Evolutionary conservation across 2,113 vertebrate species (phyloP), one percentile per base, ranked within the genome.

Genomic region (Brachyistius frenatus): DNA sequence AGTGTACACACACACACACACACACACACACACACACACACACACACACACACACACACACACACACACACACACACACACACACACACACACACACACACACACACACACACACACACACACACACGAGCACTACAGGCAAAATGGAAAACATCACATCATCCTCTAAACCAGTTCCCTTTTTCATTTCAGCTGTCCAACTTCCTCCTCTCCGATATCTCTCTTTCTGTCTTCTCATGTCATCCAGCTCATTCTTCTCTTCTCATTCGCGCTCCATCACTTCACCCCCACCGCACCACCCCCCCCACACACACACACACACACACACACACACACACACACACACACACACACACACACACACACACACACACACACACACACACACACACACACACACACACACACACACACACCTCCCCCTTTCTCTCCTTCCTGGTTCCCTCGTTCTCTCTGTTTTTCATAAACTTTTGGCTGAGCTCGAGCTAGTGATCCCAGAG

Each of bases 401-500:
- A 23, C 23, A 23, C 23, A 23, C 23, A 23, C 23, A 23, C 23
- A 23, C 23, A 23, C 23, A 23, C 3, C 16, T 9, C 9, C n/a
- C 1, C 71, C 66, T 55, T 66, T 72, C 73, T 69, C 81, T 60
- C 66, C 31, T 58, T 75, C 81, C 77, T 55, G 46, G 55, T 68
- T 66, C 73, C 69, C 54, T 71, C 69, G 37, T 57, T 74, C 72
- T 60, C 76, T 86, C 80, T 94, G 94, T 91, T 93, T 94, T 92
- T 93, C 91, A 93, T 94, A 92, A 93, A 91, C 85, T 89, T 82
- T 84, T 90, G 90, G 91, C 93, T 76, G 78, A 80, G 83, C 41
- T 33, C 56, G 74, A 80, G 76, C 85, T 83, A 85, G 79, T 47
- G 61, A 74, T 93, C 92, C 92, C 91, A 83, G 79, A 89, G 90